A percentile compares a stretch with the other conserved stretches of the same genome.
phyloP scores from a whole-genome alignment of 2,797 vertebrate genomes.

The Neosilurus hyrtlii region DNA sequence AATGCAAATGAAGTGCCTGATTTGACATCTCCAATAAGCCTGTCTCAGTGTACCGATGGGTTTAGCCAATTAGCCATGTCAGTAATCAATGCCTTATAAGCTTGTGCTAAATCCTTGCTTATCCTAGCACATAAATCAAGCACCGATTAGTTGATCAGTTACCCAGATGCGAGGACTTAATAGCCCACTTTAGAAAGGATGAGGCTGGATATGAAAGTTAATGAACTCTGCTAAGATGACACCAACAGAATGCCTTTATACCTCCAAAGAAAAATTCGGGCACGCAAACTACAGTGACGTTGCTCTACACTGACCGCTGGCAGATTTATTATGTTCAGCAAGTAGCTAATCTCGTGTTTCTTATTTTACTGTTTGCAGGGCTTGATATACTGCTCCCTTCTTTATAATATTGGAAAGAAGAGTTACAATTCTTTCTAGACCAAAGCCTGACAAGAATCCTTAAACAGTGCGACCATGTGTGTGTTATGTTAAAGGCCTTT shows the following conservation, averaged over 20 bases:
- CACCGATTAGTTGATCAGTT: slow-evolving; percentile 79
- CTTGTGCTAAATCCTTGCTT: slow-evolving; percentile 70
- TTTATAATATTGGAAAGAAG: slow-evolving; percentile 25
- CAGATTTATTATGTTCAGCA: slow-evolving; percentile 44
- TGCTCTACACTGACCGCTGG: slow-evolving; percentile 46
- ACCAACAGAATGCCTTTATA: slow-evolving; percentile 52
- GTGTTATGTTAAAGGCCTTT: slow-evolving; percentile 1
- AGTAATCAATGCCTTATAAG: slow-evolving; percentile 77
- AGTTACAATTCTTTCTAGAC: slow-evolving; percentile 12
- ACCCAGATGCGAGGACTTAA: slow-evolving; percentile 69
- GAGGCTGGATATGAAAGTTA: slow-evolving; percentile 75
- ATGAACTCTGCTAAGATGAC: slow-evolving; percentile 71
- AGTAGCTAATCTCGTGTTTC: slow-evolving; percentile 39
- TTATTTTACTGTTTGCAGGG: slow-evolving; percentile 40
- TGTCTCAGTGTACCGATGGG: slow-evolving; percentile 72
- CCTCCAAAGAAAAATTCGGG: slow-evolving; percentile 48
- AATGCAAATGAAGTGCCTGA: slow-evolving; percentile 77
- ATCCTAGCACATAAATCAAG: slow-evolving; percentile 77
- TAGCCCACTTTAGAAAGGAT: slow-evolving; percentile 74
- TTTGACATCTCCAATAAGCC: slow-evolving; percentile 83
- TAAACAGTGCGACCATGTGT: neutral
- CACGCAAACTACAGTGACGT: slow-evolving; percentile 37
- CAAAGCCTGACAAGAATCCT: slow-evolving; percentile 21
- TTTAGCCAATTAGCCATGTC: slow-evolving; percentile 80
- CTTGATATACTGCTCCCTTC: slow-evolving; percentile 38